phyloP scores from a whole-genome alignment of 2,888 invertebrate genomes.

The Acleris laterana region DNA sequence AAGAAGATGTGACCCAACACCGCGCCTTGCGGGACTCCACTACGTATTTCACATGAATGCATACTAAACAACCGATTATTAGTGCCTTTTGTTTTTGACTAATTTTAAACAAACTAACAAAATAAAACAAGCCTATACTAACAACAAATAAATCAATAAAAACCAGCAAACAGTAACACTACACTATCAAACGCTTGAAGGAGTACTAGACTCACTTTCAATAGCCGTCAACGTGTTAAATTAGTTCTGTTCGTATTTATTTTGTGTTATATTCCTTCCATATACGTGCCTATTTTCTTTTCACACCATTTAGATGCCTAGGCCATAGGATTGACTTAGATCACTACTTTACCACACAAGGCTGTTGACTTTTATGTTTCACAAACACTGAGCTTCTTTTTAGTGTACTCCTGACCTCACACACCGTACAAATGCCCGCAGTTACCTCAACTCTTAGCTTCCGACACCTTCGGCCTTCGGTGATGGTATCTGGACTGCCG shows the following conservation, averaged over 20 bases:
- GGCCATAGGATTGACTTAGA: constrained; percentile 82
- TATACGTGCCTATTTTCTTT: constrained; percentile 81
- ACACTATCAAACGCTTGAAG: constrained; percentile 77
- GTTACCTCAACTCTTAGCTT: constrained; percentile 84
- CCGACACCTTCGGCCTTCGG: constrained; percentile 79
- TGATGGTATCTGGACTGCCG: constrained; percentile 67
- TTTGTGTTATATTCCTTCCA: constrained; percentile 66
- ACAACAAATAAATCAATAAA: constrained; percentile 42
- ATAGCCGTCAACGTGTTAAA: constrained; percentile 80
- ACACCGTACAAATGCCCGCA: constrained; percentile 84
- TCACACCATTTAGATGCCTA: constrained; percentile 81
- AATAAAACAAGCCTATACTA: constrained; percentile 50
- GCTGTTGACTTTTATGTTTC: constrained; percentile 82
- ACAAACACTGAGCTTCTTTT: constrained; percentile 83
- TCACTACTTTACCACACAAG: constrained; percentile 82
- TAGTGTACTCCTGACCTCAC: constrained; percentile 83
- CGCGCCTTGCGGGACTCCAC: constrained; percentile 64
- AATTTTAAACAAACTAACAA: constrained; percentile 46
- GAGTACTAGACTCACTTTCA: constrained; percentile 80
- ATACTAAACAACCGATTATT: constrained; percentile 45
- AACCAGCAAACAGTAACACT: constrained; percentile 67
- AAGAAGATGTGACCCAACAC: constrained; percentile 53
- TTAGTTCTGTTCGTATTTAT: constrained; percentile 74
- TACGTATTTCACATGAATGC: constrained; percentile 48
- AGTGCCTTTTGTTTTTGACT: constrained; percentile 47